These are phyloP conservation scores for Noctuana brunneofusca DNA, from an alignment of 2,888 invertebrate species.

Conservation along the genomic window DNA sequence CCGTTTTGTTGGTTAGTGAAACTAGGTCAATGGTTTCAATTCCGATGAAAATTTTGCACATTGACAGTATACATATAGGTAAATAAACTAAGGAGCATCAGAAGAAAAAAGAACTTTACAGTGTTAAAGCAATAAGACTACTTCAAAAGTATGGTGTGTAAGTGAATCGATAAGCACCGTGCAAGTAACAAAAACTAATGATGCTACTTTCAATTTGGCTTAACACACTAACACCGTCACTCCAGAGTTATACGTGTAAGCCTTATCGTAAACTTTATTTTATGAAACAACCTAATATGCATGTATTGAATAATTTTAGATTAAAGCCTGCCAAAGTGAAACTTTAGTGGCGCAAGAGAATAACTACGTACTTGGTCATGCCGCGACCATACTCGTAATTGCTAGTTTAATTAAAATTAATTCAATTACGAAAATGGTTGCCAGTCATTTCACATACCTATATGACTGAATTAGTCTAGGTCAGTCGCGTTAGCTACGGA, in stretches of 20 bases:
- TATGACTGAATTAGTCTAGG: background rate
- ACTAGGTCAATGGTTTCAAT: slow-evolving; percentile 15
- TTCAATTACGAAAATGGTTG: background rate
- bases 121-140: background rate
- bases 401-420: background rate
- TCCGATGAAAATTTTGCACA: slow-evolving; percentile 11
- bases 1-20: slow-evolving; percentile 3
- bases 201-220: slow-evolving; percentile 39
- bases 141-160: slow-evolving; percentile 38
- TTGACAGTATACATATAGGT: background rate
- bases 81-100: background rate
- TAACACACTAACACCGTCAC: background rate
- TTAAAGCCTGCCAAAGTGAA: background rate
- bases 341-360: background rate
- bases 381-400: no score
- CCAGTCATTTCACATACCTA: background rate
- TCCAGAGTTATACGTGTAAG: background rate
- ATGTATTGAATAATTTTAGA: no score
- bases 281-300: no score
- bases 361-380: background rate
- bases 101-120: background rate
- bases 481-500: no score
- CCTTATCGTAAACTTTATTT: background rate
- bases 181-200: slow-evolving; percentile 54
- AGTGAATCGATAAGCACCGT: slow-evolving; percentile 62